Evolutionary conservation across 1,140 invertebrate genomes (phyloP), one percentile per base, ranked within the genome.

Genomic region (Teleogryllus occipitalis): DNA sequence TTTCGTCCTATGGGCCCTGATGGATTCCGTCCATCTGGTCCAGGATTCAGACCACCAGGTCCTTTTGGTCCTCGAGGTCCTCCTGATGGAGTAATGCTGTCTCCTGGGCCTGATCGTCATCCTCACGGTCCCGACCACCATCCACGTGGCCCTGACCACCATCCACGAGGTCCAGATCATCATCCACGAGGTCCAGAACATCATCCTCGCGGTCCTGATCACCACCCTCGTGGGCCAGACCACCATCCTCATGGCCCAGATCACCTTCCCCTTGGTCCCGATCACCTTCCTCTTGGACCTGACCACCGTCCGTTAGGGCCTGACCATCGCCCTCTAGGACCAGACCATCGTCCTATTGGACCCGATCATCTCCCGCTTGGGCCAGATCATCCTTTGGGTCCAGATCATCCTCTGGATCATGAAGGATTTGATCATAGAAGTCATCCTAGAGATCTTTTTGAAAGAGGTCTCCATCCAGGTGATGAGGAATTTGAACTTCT

Each of bases 1-100:
- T 77, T 86, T 84, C 39, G 84, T 84, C n/a, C 85, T 80, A 5
- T 76, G 84, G 21, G 81, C 83, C 7, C 21, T n/a, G 7, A 54
- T 75, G 22, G 77, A 15, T 77, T 77, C 21, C 47, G 47, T n/a
- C 76, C 76, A 48, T 12, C 76, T 46, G 77, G 77, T 7, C 77
- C 77, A 21, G 77, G 77, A 15, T 78, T 78, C 21, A 14, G 75
- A 12, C 75, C 18, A 73, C 80, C 80, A 21, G 80, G 76, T 48
- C 79, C 54, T 46, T 76, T 54, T 76, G 49, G 39, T 6, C 47
- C 48, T 46, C 74, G 77, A 18, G 49, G 79, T 8, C 76, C 48
- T 73, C 79, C 80, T 21, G 79, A 80, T 21, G 74, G 74, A 47
- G 48, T 77, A 10, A 76, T 76, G 27, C 8, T 76, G 75, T 76